A percentile compares a stretch with the other conserved stretches of the same genome.
phyloP scores from a whole-genome alignment of 2,888 invertebrate species.

The Neocrepidodera transversa region DNA sequence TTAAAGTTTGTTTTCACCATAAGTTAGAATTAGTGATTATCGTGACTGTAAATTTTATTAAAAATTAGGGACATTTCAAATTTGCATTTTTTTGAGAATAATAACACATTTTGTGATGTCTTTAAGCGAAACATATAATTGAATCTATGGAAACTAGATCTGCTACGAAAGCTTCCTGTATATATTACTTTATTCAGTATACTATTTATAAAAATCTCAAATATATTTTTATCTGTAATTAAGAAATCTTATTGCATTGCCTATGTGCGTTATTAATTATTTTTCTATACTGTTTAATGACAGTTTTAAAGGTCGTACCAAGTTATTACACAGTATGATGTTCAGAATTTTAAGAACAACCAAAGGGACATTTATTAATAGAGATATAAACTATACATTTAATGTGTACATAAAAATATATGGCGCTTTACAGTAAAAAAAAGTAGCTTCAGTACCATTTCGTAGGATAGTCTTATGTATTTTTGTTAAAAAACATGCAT shows the following conservation, averaged over 20 bases:
- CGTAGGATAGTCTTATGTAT: slow-evolving; percentile 47
- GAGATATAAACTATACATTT: slow-evolving; percentile 48
- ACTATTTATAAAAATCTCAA: slow-evolving; percentile 16
- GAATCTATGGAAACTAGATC: too few species aligned
- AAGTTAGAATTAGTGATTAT: too few species aligned
- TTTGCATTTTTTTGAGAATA: too few species aligned
- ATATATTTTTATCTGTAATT: slow-evolving; percentile 29
- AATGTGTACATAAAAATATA: slow-evolving; percentile 55
- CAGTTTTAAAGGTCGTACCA: slow-evolving; percentile 28
- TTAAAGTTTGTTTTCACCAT: too few species aligned
- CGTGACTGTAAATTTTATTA: too few species aligned
- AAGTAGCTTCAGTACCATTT: slow-evolving; percentile 54
- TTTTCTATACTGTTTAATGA: slow-evolving; percentile 33
- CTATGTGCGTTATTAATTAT: slow-evolving; percentile 42
- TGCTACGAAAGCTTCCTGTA: too few species aligned
- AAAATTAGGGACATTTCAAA: too few species aligned
- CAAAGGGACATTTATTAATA: slow-evolving; percentile 46
- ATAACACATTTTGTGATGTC: too few species aligned
- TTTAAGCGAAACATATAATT: too few species aligned
- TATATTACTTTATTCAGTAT: slow-evolving; percentile 15
- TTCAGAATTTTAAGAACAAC: slow-evolving; percentile 47
- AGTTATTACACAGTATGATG: slow-evolving; percentile 37
- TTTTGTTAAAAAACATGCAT: slow-evolving; percentile 44
- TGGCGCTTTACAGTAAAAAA: slow-evolving; percentile 53
- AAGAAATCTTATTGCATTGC: slow-evolving; percentile 40